Base-by-base conservation (phyloP, 2,113 vertebrate species). In the Misgurnus anguillicaudatus region DNA sequence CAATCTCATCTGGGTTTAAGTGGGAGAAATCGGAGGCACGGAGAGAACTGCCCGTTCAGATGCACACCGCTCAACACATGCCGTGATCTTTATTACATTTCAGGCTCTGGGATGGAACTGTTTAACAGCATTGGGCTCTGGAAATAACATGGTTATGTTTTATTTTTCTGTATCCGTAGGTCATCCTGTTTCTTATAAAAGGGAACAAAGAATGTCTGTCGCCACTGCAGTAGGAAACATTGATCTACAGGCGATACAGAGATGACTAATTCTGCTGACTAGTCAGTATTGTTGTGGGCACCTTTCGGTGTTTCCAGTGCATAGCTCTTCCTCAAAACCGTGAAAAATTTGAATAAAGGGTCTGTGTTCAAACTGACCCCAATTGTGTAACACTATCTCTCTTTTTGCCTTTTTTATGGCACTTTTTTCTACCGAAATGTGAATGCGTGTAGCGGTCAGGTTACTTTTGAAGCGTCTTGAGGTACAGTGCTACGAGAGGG, bases 71-170 rank as follows among this genome's bases (percentile, higher is more conserved):
- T 21, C 62, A 61, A 83, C 72, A 69, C 84, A 84, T 74, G 85
- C 77, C 41, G 81, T 74, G 85, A 80, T 47, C 65, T 70, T 86
- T 85, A 88, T 87, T 88, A 79, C 72, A 87, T 87, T 84, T 88
- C 72, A 75, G 68, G 76, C 69, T 41, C 62, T n/a, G 36, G 70
- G 70, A 78, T 78, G 78, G 81, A 80, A 86, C 66, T 77, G 58
- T 81, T 86, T 86, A 79, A 82, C 76, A 67, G 64, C 48, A 39
- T 45, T 60, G 55, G 48, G 55, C 48, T 45, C 42, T 47, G 41
- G 48, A 66, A 79, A 85, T 78, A 75, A 77, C 77, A 77, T 60
- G 65, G 81, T 77, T 74, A 41, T 58, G 7, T 80, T 77, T 67
- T 77, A 73, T 68, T 82, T 74, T 80, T 71, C 39, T 64, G 11